Evolutionary conservation across 2,888 invertebrate species (phyloP), one percentile per base, ranked within the genome.

Genomic region (Drosophila prostipennis): DNA sequence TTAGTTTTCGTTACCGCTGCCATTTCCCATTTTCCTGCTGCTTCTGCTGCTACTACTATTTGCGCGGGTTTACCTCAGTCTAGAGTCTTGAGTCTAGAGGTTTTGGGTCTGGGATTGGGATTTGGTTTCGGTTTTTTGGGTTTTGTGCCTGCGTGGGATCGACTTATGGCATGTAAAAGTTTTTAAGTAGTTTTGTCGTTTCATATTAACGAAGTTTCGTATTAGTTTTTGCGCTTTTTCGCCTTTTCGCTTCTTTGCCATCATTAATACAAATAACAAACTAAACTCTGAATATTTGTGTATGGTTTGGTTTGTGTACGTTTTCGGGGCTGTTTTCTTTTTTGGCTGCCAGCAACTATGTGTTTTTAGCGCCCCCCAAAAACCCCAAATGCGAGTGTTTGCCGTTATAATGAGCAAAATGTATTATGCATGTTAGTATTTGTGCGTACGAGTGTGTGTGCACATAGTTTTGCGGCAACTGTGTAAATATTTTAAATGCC

Each of bases 101-200:
- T 45, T 67, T 61, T 53, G 49, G 53, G 56, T 26, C 6, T 48
- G 48, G 32, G 23, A 45, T 46, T 48, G 48, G 48, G 49, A 68
- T 46, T 42, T 40, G 45, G 36, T 42, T 54, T 53, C 19, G 26
- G 48, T 23, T 42, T 48, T 29, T 45, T 19, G 51, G 51, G 51
- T 19, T 46, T 53, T 42, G 14, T 43, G 64, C 46, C 46, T 39
- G 34, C 36, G 19, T 34, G 39, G 58, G 71, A 71, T 61, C 71
- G 71, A 61, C 71, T 71, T 77, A 59, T 67, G 73, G 86, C 83
- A 77, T 85, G 78, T 71, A 69, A 86, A 84, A 84, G 65, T 86
- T 86, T 83, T 79, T 86, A 80, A 84, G 83, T 86, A 83, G 86
- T 83, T 83, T 78, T 83, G 80, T 79, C 80, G 83, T 79, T 79